Percentiles rank a stretch among this genome's conserved stretches.
Evolutionary conservation across 2,888 invertebrate genomes (phyloP).

Genomic region (Cantharis nigra): DNA sequence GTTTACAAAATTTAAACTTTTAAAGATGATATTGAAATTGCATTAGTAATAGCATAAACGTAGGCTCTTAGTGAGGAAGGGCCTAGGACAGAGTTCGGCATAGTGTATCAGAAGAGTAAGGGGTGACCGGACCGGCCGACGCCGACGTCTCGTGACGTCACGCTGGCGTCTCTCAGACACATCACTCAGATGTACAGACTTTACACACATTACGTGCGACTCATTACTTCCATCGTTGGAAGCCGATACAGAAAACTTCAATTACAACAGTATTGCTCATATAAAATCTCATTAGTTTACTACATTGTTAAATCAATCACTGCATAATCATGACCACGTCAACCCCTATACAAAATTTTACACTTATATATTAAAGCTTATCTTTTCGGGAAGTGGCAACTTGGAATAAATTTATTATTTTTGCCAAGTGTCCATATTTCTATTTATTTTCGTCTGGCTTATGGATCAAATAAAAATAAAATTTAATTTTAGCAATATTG

Average conservation of each 20-base stretch:
- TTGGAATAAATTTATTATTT: slow-evolving; percentile 20
- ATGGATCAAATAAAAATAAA: slow-evolving; percentile 2
- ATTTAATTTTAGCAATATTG: slow-evolving; percentile 13
- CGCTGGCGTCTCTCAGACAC: slow-evolving; percentile 48
- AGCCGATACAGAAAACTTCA: slow-evolving; percentile 14
- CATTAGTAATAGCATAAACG: slow-evolving; percentile 18
- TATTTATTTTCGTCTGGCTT: slow-evolving; percentile 3
- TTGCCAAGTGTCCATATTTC: not conserved
- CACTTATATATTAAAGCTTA: slow-evolving; percentile 13
- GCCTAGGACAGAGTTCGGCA: slow-evolving; percentile 27
- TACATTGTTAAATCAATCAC: not conserved
- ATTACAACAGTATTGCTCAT: slow-evolving; percentile 14
- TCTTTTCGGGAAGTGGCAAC: slow-evolving; percentile 14
- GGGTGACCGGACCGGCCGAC: slow-evolving; percentile 44
- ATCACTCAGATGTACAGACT: slow-evolving; percentile 47
- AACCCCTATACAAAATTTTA: not conserved
- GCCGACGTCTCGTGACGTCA: slow-evolving; percentile 51
- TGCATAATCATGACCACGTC: not conserved
- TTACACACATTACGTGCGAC: slow-evolving; percentile 44
- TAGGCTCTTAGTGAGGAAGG: slow-evolving; percentile 28
- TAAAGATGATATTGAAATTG: slow-evolving; percentile 17
- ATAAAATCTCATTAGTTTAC: not conserved
- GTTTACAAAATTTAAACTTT: slow-evolving; percentile 5
- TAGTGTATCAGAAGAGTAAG: slow-evolving; percentile 25
- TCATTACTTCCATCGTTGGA: slow-evolving; percentile 39